Evolutionary conservation across 2,888 invertebrate genomes (phyloP).

Genomic region (Lepeophtheirus nordmannii): DNA sequence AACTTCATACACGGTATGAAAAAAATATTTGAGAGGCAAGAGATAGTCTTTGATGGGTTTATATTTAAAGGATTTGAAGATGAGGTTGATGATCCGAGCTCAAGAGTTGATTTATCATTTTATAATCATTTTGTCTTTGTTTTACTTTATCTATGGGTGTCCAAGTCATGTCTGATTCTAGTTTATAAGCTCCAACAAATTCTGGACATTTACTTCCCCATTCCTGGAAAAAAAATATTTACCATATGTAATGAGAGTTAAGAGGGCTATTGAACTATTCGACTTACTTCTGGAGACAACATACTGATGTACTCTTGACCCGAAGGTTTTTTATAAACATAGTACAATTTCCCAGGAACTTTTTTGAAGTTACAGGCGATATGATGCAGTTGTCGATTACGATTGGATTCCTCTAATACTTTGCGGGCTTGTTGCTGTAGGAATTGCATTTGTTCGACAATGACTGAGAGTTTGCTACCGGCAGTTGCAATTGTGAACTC

Average conservation of each 20-base stretch:
- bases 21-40: too few species aligned
- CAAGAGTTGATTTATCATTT: slow-evolving; percentile 17
- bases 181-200: slow-evolving; percentile 48
- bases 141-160: slow-evolving; percentile 42
- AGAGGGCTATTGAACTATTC: not conserved
- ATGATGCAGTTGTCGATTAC: slow-evolving; percentile 46
- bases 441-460: slow-evolving; percentile 52
- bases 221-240: slow-evolving; percentile 40
- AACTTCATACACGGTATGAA: too few species aligned
- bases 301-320: slow-evolving; percentile 57
- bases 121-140: slow-evolving; percentile 9
- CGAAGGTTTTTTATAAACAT: slow-evolving; percentile 48
- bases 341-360: slow-evolving; percentile 52
- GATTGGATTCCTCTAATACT: slow-evolving; percentile 45
- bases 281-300: slow-evolving; percentile 49
- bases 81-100: not conserved
- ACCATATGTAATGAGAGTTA: not conserved
- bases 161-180: slow-evolving; percentile 55
- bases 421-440: slow-evolving; percentile 48
- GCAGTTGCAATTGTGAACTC: slow-evolving; percentile 44
- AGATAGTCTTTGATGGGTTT: too few species aligned
- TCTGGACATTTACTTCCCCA: slow-evolving; percentile 47
- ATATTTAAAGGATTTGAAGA: not conserved
- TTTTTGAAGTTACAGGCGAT: slow-evolving; percentile 58
- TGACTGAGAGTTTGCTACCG: slow-evolving; percentile 48